phyloP scores from a whole-genome alignment of 2,888 invertebrate species.

The Aspidapion aeneum region DNA sequence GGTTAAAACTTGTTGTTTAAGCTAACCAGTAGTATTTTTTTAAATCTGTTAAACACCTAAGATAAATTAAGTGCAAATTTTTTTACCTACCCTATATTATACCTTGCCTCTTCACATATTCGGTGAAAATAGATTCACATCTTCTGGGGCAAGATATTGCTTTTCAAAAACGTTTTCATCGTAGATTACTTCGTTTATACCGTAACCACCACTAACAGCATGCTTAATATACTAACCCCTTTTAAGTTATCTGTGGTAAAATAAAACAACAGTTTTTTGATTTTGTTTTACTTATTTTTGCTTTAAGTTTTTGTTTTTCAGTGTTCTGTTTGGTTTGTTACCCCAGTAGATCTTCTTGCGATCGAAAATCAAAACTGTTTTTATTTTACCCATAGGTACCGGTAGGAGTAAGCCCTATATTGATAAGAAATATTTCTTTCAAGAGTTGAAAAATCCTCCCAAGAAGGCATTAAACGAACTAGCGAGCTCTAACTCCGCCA shows the following conservation, averaged over 20 bases:
- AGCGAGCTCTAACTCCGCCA: conserved; percentile 50
- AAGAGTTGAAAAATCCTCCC: conserved; percentile 91
- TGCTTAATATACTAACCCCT: background rate
- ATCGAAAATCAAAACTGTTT: conserved; percentile 3
- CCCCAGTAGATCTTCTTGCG: background rate
- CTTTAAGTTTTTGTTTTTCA: conserved; percentile 22
- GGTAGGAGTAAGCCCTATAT: conserved; percentile 89
- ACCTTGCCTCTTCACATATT: no score
- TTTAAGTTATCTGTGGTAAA: conserved; percentile 38
- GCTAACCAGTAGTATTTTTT: no score
- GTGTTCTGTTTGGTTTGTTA: conserved; percentile 26
- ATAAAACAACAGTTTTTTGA: conserved; percentile 36
- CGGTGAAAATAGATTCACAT: no score
- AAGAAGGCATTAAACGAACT: conserved; percentile 90
- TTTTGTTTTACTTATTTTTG: conserved; percentile 24
- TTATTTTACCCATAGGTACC: conserved; percentile 53
- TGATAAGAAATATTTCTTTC: conserved; percentile 95
- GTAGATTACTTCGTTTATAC: no score
- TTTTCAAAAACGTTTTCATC: no score
- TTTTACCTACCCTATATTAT: no score
- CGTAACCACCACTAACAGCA: no score
- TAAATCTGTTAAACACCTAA: no score
- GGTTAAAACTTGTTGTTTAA: no score
- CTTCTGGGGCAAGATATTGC: no score
- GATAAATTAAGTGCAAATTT: no score